These are phyloP conservation scores for Penaeus chinensis DNA, from an alignment of 1,140 invertebrate genomes.

Conservation along the genomic window DNA sequence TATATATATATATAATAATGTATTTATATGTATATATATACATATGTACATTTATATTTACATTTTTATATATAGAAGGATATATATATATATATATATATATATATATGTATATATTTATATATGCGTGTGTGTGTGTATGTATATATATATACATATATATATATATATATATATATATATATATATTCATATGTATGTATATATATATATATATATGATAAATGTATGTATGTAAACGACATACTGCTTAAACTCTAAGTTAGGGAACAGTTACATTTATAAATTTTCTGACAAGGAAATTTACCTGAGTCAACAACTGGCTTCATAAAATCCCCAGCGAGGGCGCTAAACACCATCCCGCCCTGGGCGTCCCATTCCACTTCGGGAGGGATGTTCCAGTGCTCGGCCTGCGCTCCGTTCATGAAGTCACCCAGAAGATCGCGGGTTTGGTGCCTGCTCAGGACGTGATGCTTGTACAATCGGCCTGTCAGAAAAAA, in stretches of 20 bases:
- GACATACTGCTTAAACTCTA: background rate
- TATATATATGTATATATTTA: background rate
- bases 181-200: background rate
- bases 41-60: background rate
- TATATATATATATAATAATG: background rate
- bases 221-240: background rate
- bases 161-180: background rate
- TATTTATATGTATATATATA: background rate
- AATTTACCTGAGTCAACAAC: conserved; percentile 78
- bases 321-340: conserved; percentile 86
- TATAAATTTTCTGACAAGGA: background rate
- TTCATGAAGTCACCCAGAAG: conserved; percentile 77
- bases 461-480: conserved; percentile 49
- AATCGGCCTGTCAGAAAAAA: conserved; percentile 29
- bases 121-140: background rate
- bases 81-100: too few relatives aligned
- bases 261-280: background rate
- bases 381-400: conserved; percentile 73
- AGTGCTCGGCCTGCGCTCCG: conserved; percentile 76
- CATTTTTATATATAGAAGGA: too few relatives aligned
- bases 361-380: conserved; percentile 75
- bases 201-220: background rate
- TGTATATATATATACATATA: background rate
- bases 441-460: conserved; percentile 57
- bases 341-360: conserved; percentile 75